phyloP scores from a whole-genome alignment of 1,140 invertebrate species.

The Zaprionus africanus region DNA sequence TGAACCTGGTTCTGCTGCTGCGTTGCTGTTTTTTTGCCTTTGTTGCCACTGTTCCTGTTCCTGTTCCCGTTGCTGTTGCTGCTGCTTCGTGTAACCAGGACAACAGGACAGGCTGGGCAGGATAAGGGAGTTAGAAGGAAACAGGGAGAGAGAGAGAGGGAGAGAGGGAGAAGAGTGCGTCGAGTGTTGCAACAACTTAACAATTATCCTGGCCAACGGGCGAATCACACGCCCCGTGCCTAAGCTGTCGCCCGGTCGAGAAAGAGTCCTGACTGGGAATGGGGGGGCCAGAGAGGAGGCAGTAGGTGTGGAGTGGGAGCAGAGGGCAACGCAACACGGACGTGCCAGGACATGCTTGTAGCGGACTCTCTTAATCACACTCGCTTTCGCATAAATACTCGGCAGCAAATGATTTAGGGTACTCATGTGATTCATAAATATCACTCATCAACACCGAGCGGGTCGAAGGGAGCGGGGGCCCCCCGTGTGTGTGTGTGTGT shows the following conservation, averaged over 20 bases:
- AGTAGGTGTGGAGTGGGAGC: no score
- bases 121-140: not conserved
- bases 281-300: no score
- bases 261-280: not conserved
- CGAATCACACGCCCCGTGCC: conserved; percentile 40
- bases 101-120: not conserved
- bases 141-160: not conserved
- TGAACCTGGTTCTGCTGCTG: conserved; percentile 13
- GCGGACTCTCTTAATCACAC: conserved; percentile 51
- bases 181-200: conserved; percentile 30
- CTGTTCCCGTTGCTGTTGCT: not conserved
- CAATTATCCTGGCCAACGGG: conserved; percentile 44
- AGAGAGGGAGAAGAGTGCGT: not conserved
- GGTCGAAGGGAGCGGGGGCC: not conserved
- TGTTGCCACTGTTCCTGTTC: not conserved
- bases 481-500: not conserved
- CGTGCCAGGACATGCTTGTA: conserved; percentile 35
- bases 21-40: not conserved
- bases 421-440: conserved; percentile 78
- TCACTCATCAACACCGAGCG: conserved; percentile 57
- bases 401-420: conserved; percentile 58
- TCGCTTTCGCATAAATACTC: conserved; percentile 47
- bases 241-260: conserved; percentile 17
- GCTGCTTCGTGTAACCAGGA: not conserved
- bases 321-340: conserved; percentile 1